These are phyloP conservation scores for Sisyra nigra DNA, from an alignment of 2,888 invertebrate species.

Conservation along the genomic window DNA sequence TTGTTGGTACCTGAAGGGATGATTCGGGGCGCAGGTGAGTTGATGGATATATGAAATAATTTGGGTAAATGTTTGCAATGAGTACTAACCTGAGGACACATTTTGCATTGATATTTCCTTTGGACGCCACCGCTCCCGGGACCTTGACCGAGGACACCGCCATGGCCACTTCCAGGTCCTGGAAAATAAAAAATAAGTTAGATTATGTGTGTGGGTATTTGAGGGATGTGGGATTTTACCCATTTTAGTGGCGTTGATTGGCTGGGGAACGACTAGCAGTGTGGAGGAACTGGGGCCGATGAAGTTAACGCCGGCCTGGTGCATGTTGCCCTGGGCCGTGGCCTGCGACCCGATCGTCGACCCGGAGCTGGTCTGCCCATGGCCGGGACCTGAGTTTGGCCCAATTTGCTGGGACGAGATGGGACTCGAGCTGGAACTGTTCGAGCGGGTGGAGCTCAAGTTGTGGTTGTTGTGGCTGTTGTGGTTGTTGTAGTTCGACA, in stretches of 20 bases:
- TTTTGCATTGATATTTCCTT: constrained; percentile 89
- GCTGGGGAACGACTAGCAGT: constrained; percentile 78
- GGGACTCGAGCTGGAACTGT: constrained; percentile 3
- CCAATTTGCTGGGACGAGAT: constrained; percentile 2
- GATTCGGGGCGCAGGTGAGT: too few relatives aligned
- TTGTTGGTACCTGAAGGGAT: too few relatives aligned
- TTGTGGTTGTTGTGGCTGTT: constrained; percentile 4
- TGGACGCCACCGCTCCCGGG: constrained; percentile 19
- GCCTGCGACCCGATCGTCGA: neutral
- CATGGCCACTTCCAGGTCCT: constrained; percentile 21
- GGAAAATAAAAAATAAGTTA: constrained; percentile 21
- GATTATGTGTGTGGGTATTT: constrained; percentile 14
- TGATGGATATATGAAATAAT: too few relatives aligned
- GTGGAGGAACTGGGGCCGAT: constrained; percentile 41
- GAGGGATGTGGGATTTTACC: constrained; percentile 22
- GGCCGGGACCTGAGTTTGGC: neutral
- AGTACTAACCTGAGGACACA: constrained; percentile 84
- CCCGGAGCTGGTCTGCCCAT: neutral
- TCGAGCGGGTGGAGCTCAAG: constrained; percentile 4
- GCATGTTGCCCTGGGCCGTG: neutral
- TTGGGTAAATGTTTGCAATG: too few relatives aligned
- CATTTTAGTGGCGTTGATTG: constrained; percentile 54
- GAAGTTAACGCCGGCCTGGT: constrained; percentile 24
- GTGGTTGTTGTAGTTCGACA: neutral
- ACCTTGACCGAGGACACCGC: constrained; percentile 20